Evolutionary conservation across 2,888 invertebrate genomes (phyloP).

Genomic region (Hirtodrosophila histrioides): DNA sequence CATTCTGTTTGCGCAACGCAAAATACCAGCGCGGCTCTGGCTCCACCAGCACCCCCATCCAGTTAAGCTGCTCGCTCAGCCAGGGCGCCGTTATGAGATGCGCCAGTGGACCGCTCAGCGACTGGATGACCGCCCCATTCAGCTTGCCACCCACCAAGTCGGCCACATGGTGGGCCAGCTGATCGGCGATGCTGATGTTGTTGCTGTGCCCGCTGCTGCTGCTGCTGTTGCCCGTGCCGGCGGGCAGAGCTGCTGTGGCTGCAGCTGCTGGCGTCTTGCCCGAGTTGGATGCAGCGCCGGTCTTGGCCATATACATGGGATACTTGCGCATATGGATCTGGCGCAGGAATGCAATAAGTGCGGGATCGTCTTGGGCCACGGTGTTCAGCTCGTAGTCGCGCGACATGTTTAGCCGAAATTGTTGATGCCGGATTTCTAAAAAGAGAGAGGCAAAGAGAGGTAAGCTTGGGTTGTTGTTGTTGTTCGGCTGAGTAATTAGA

Average conservation of each 20-base stretch:
- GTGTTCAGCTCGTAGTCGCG: conserved; percentile 90
- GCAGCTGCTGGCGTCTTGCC: conserved; percentile 53
- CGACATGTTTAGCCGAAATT: conserved; percentile 92
- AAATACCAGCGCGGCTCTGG: conserved; percentile 92
- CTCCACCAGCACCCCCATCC: conserved; percentile 91
- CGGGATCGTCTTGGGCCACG: conserved; percentile 90
- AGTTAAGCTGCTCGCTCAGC: conserved; percentile 89
- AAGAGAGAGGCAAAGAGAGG: conserved; percentile 10
- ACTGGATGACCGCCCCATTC: conserved; percentile 90
- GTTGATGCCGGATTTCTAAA: conserved; percentile 89
- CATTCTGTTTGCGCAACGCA: conserved; percentile 86
- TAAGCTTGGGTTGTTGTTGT: conserved; percentile 14
- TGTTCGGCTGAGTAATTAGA: conserved; percentile 53
- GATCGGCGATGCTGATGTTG: conserved; percentile 69
- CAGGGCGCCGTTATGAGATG: conserved; percentile 88
- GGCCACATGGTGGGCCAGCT: conserved; percentile 83
- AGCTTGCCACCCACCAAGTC: conserved; percentile 83
- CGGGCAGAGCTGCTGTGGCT: conserved; percentile 36
- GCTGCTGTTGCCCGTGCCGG: conserved; percentile 40
- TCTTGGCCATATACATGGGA: conserved; percentile 75
- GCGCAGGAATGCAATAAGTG: conserved; percentile 90
- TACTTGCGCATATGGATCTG: conserved; percentile 88
- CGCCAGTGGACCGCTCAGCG: conserved; percentile 86
- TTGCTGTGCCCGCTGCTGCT: conserved; percentile 9
- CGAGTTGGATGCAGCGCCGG: conserved; percentile 26